Base-by-base conservation (phyloP, 2,888 invertebrate species). In the Pediacus dermestoides region DNA sequence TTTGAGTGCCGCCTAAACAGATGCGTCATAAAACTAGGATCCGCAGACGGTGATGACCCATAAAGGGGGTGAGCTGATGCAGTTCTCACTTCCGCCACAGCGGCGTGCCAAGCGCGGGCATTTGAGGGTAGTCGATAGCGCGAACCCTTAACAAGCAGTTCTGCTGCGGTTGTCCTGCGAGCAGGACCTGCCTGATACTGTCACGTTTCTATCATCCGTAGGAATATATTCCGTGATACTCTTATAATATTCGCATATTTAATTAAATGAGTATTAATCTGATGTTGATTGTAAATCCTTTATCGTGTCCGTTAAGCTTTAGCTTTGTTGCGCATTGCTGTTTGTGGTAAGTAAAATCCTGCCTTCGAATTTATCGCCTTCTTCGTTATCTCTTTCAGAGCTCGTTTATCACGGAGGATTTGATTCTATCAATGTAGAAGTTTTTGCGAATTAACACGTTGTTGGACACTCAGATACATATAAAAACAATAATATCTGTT, bases 61-160 rank as follows among this genome's bases (percentile, higher is more conserved):
- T 58, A 58, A 58, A 58, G 53, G 49, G 53, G 53, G 52, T 49
- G 52, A 55, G 52, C 49, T 44, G 37, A 38, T 44, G 55, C 51
- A 57, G 57, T 58, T 58, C 58, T 37, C 56, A 50, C 54, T 55
- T 58, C 55, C 53, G 50, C 42, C 55, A 39, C 53, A 41, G 52
- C 44, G 50, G 58, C 58, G 58, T 50, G 46, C 43, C 47, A 41
- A 44, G 48, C 56, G 51, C 46, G 42, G 39, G 46, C 40, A 46
- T 50, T 45, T 39, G 44, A 54, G 55, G 50, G 58, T 46, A 59
- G 58, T 57, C 58, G 53, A 58, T 57, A 58, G 56, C 57, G 49
- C 53, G 53, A 37, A 46, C 49, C 52, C 40, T 46, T 28, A 9
- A 28, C 28, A 23, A 53, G 53, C 52, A 55, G 57, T 57, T 50